These are phyloP conservation scores for Poeciliopsis gracilis DNA, from an alignment of 2,797 vertebrate species.

Conservation along the genomic window DNA sequence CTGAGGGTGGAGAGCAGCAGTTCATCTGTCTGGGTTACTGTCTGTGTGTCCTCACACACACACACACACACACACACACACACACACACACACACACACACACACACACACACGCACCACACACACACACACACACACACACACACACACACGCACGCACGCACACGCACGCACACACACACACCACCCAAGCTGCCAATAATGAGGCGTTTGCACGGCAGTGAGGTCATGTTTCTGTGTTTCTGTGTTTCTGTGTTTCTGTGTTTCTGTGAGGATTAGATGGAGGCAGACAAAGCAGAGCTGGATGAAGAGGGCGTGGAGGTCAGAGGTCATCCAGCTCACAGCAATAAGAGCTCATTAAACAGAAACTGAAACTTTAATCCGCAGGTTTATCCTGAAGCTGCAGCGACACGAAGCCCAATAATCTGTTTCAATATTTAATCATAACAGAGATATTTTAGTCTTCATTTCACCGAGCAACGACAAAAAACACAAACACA, in stretches of 20 bases:
- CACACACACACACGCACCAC: background rate
- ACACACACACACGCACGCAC: too few relatives aligned
- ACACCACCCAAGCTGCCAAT: background rate
- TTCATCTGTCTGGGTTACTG: conserved; percentile 13
- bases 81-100: too few relatives aligned
- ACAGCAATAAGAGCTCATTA: background rate
- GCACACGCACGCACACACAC: too few relatives aligned
- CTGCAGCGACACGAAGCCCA: background rate
- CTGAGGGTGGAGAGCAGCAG: conserved; percentile 21
- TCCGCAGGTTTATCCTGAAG: background rate
- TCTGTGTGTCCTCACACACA: conserved; percentile 4
- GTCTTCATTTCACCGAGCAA: too few relatives aligned
- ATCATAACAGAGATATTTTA: too few relatives aligned
- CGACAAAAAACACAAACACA: background rate
- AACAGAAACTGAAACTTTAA: conserved; percentile 3
- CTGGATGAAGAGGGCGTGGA: conserved; percentile 26
- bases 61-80: too few relatives aligned
- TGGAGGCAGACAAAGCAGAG: background rate
- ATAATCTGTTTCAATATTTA: too few relatives aligned
- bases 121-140: too few relatives aligned
- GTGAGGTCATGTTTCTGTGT: background rate
- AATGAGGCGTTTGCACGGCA: conserved; percentile 55
- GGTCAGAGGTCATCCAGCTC: background rate
- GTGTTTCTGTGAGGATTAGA: conserved; percentile 4
- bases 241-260: background rate